A percentile compares a stretch with the other conserved stretches of the same genome.
Conservation (phyloP, 53 echinoderm and acorn worm genomes). For the Holothuria leucospilota region DNA sequence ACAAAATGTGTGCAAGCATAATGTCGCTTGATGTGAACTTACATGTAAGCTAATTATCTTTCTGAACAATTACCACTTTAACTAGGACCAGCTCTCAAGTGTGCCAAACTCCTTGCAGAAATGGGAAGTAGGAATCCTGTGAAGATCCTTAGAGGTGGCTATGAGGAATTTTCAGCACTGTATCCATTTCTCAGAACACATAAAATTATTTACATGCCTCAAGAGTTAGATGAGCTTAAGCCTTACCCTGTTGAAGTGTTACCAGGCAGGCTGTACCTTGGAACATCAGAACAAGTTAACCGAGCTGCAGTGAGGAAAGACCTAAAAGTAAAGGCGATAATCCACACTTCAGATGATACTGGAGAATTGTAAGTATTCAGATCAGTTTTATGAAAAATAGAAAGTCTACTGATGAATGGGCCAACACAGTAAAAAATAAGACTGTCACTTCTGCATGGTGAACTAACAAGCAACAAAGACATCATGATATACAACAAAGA, state of each 20-base stretch:
- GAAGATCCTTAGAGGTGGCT: conserved; percentile 90
- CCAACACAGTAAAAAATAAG: not conserved
- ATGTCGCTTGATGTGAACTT: too few relatives aligned
- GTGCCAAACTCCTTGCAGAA: conserved; percentile 90
- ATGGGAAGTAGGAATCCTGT: conserved; percentile 94
- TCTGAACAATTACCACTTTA: not conserved
- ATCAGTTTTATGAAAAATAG: not conserved
- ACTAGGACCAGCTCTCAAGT: conserved; percentile 81
- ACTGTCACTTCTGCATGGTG: too few relatives aligned
- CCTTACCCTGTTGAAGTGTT: conserved; percentile 95
- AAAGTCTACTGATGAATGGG: not conserved
- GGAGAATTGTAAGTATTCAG: conserved; percentile 1
- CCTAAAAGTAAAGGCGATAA: conserved; percentile 87
- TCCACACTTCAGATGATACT: not conserved
- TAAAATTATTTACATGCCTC: conserved; percentile 97
- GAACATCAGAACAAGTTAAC: conserved; percentile 69
- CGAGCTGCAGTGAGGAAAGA: conserved; percentile 81
- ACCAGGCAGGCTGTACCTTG: conserved; percentile 91
- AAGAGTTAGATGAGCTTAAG: conserved; percentile 80
- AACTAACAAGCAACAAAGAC: too few relatives aligned
- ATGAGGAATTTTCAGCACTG: conserved; percentile 97
- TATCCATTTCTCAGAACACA: conserved; percentile 97
- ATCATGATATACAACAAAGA: too few relatives aligned
- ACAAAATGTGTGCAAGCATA: too few relatives aligned
- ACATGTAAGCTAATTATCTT: too few relatives aligned